Conservation (phyloP, 2,888 invertebrate genomes). For the Hypomecis atomaria region DNA sequence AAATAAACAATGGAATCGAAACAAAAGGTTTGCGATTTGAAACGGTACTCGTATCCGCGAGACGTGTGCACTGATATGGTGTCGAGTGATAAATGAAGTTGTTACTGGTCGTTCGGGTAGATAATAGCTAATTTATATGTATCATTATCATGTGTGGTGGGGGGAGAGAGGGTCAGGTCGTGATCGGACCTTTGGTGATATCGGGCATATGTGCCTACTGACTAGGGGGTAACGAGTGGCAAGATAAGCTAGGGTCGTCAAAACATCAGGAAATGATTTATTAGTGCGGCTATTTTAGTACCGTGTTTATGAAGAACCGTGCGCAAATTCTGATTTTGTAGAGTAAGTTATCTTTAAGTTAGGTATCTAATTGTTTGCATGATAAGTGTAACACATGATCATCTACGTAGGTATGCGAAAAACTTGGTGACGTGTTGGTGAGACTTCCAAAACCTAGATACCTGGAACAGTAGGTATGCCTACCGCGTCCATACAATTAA, state of each 20-base stretch:
- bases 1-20: slow-evolving; percentile 12
- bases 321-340: neutral
- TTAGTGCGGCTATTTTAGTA: neutral
- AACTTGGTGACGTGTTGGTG: too few relatives aligned
- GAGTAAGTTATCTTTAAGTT: too few relatives aligned
- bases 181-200: slow-evolving; percentile 66
- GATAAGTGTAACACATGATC: too few relatives aligned
- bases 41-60: neutral
- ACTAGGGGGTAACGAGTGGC: slow-evolving; percentile 76
- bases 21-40: slow-evolving; percentile 29
- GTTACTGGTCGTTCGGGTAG: slow-evolving; percentile 47
- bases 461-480: too few relatives aligned
- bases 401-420: too few relatives aligned
- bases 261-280: slow-evolving; percentile 26
- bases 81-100: slow-evolving; percentile 53
- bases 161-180: slow-evolving; percentile 67
- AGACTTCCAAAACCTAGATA: too few relatives aligned
- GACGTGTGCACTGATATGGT: slow-evolving; percentile 50
- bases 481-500: too few relatives aligned
- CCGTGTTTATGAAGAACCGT: neutral
- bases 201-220: slow-evolving; percentile 68
- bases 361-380: too few relatives aligned
- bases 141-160: slow-evolving; percentile 62
- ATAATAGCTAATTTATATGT: slow-evolving; percentile 69
- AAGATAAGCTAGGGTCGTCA: slow-evolving; percentile 55